Percentiles rank a stretch among this genome's conserved stretches.
Evolutionary conservation across 2,797 vertebrate genomes (phyloP).

Genomic region (Neoniphon sammara): DNA sequence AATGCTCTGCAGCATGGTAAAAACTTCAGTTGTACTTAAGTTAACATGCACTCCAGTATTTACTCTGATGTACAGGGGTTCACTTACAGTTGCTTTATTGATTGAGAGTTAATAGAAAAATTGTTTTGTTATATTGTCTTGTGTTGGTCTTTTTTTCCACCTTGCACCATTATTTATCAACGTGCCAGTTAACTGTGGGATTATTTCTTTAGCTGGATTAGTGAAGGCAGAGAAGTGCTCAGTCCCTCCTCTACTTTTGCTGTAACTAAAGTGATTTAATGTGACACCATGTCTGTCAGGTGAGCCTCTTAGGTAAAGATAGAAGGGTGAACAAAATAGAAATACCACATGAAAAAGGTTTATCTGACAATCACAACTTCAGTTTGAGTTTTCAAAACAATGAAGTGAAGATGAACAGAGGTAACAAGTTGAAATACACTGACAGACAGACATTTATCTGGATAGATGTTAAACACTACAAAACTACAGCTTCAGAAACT

Average conservation of each 20-base stretch:
- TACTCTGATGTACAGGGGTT: neutral
- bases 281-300: neutral
- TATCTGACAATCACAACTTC: no score
- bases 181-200: slow-evolving; percentile 62
- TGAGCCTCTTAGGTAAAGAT: slow-evolving; percentile 19
- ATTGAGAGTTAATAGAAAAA: slow-evolving; percentile 15
- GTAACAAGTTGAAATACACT: neutral
- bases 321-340: neutral
- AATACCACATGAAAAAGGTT: neutral
- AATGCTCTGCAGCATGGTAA: slow-evolving; percentile 16
- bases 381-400: no score
- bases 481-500: neutral
- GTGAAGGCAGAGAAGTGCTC: neutral
- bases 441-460: neutral
- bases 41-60: slow-evolving; percentile 26
- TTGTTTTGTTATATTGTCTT: slow-evolving; percentile 35
- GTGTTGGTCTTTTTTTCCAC: slow-evolving; percentile 18
- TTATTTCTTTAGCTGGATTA: slow-evolving; percentile 27
- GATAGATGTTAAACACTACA: neutral
- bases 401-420: no score
- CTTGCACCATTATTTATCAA: slow-evolving; percentile 36
- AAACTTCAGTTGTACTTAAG: slow-evolving; percentile 28
- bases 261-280: slow-evolving; percentile 41
- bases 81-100: slow-evolving; percentile 18
- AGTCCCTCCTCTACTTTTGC: neutral